phyloP scores from a whole-genome alignment of 1,140 invertebrate genomes.

The Trichogramma pretiosum region DNA sequence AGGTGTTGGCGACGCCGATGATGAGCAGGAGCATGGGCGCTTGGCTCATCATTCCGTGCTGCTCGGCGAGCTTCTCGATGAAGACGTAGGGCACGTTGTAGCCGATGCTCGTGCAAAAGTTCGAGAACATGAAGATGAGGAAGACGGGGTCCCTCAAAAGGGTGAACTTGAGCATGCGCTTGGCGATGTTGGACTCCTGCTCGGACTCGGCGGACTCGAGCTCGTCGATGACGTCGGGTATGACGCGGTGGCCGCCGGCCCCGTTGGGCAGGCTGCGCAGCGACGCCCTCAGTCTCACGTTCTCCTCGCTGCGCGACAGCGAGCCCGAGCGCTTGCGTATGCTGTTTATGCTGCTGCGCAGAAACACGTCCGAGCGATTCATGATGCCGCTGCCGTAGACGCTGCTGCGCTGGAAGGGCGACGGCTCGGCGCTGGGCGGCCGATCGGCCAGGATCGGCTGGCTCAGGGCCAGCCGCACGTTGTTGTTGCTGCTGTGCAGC shows the following conservation, averaged over 20 bases:
- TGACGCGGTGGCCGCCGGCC: constrained; percentile 23
- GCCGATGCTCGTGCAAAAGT: constrained; percentile 92
- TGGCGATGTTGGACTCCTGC: constrained; percentile 51
- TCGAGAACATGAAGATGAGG: constrained; percentile 82
- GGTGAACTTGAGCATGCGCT: constrained; percentile 76
- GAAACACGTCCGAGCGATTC: constrained; percentile 78
- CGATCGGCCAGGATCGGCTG: constrained; percentile 49
- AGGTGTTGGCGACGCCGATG: constrained; percentile 78
- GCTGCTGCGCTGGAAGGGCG: too few relatives aligned
- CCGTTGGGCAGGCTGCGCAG: constrained; percentile 25
- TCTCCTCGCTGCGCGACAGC: constrained; percentile 21
- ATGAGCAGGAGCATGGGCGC: constrained; percentile 64
- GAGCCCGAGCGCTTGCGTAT: constrained; percentile 39
- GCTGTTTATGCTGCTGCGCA: constrained; percentile 70
- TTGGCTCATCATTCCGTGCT: too few relatives aligned
- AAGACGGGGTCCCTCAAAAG: constrained; percentile 80
- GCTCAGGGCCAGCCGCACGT: constrained; percentile 51
- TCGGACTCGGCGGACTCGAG: constrained; percentile 45
- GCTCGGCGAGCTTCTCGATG: too few relatives aligned
- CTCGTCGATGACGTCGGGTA: too few relatives aligned
- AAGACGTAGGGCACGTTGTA: constrained; percentile 93
- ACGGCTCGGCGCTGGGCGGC: constrained; percentile 11
- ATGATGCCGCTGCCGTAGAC: constrained; percentile 69
- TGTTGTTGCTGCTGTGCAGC: constrained; percentile 3
- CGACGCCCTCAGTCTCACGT: constrained; percentile 17